Evolutionary conservation across 2,113 vertebrate genomes (phyloP), one percentile per base, ranked within the genome.

Genomic region (Corythornis madagascariensis): DNA sequence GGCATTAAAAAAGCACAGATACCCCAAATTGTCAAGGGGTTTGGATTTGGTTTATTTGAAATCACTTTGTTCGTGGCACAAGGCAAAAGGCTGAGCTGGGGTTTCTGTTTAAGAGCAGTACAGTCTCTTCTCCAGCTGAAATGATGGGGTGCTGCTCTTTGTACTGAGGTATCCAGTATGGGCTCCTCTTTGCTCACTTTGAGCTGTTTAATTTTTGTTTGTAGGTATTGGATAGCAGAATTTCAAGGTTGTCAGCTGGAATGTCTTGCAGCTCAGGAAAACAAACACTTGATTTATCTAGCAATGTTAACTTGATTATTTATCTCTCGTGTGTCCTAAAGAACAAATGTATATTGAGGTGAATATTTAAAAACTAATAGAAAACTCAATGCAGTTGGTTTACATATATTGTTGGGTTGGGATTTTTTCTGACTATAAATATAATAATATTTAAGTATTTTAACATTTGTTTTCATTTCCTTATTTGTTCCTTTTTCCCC

Each of bases 361-460:
- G 88, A 81, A 88, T 94, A 86, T 95, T 93, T 93, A 96, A 93
- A 92, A 93, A 57, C 57, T 78, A 83, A 93, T 65, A 87, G 93
- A 88, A 88, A 89, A 88, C 56, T 57, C 57, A 88, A 13, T 89
- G 83, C 76, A 45, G 80, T 75, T 83, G 81, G 91, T 83, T 86
- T 81, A 81, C 29, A 4, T 85, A 22, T 70, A 10, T 24, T 50
- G 48, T 50, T 50, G 48, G 13, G 14, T 52, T 52, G 48, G 48
- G 45, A 38, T 26, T 52, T 73, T 90, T 91, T 56, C 83, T 65
- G 57, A 87, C 25, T 64, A 83, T 74, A 94, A 95, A 86, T 93
- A 83, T 94, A 84, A 89, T 83, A 76, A 77, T 90, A 93, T 95
- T 85, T 87, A 95, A 95, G 48, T 83, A 89, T 86, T 95, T 94